A percentile compares a stretch with the other conserved stretches of the same genome.
These are phyloP conservation scores for Caranx ignobilis DNA, from an alignment of 2,113 vertebrate species.

Conservation along the genomic window DNA sequence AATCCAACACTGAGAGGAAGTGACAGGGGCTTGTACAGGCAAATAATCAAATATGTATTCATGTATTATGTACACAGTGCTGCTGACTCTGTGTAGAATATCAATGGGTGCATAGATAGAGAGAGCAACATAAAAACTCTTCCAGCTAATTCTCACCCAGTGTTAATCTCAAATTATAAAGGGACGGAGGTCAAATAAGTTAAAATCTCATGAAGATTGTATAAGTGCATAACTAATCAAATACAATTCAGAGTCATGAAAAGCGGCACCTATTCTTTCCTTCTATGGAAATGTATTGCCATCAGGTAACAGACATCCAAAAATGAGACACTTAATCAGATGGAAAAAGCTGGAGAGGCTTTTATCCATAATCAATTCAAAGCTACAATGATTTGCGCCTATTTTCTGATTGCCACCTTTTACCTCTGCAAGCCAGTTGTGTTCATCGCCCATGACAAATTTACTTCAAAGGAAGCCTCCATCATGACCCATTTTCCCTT, in stretches of 20 bases:
- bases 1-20: constrained; percentile 22
- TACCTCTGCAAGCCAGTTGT: constrained; percentile 61
- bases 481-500: constrained; percentile 77
- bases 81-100: constrained; percentile 46
- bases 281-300: background rate
- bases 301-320: constrained; percentile 48
- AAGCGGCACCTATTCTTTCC: background rate
- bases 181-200: background rate
- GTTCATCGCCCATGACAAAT: constrained; percentile 67
- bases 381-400: constrained; percentile 46
- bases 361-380: constrained; percentile 69
- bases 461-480: constrained; percentile 71
- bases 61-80: constrained; percentile 50
- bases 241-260: background rate
- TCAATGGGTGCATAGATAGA: constrained; percentile 31
- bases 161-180: background rate
- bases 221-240: background rate
- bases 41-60: constrained; percentile 48
- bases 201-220: background rate
- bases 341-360: constrained; percentile 38
- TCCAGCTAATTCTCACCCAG: constrained; percentile 1
- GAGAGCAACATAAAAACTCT: constrained; percentile 9
- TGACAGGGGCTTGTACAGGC: constrained; percentile 42
- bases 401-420: constrained; percentile 70
- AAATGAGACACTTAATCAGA: constrained; percentile 56